Base-by-base conservation (phyloP, 1,140 invertebrate genomes). In the Gryon sp. region DNA sequence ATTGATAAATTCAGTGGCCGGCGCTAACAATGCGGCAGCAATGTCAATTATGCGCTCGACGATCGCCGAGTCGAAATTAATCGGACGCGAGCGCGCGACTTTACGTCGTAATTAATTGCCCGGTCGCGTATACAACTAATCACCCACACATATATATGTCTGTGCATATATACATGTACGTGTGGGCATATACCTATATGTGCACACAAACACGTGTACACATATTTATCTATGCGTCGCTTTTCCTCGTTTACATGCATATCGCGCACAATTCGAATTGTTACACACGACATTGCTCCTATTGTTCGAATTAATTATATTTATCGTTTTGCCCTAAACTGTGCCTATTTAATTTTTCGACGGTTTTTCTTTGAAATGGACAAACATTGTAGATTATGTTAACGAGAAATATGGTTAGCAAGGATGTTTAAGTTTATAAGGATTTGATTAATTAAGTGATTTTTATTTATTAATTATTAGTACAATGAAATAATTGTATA, bases 1-100 rank as follows among this genome's bases (percentile, higher is more conserved):
- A 86, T 86, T 84, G 85, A 87, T 86, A 84, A 87, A 86, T 87
- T 86, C 84, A 82, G 75, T 85, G 82, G 82, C 65, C 60, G 69
- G 52, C 63, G 82, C 80, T 79, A 86, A 87, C 85, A 85, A 86
- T 86, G 84, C 77, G 68, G 66, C 79, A 86, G 86, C 85, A 88
- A 88, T 88, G 85, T 84, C 84, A 83, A 87, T 87, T 86, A 87
- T 85, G 83, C 82, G 78, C 52, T 43, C 73, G 66, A 63, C 77
- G 80, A 79, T 83, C 80, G 76, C 73, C 69, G 72, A 52, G 59
- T 59, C 73, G 79, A 80, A 81, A 84, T 84, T 85, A 83, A 84
- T 84, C 79, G 82, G 76, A 59, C 59, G 72, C 69, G 65, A 59
- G 65, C 72, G 80, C 80, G 81, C 81, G 79, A 84, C 81, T 84